Base-by-base conservation (phyloP, 2,888 invertebrate species). In the Nemurella pictetii region DNA sequence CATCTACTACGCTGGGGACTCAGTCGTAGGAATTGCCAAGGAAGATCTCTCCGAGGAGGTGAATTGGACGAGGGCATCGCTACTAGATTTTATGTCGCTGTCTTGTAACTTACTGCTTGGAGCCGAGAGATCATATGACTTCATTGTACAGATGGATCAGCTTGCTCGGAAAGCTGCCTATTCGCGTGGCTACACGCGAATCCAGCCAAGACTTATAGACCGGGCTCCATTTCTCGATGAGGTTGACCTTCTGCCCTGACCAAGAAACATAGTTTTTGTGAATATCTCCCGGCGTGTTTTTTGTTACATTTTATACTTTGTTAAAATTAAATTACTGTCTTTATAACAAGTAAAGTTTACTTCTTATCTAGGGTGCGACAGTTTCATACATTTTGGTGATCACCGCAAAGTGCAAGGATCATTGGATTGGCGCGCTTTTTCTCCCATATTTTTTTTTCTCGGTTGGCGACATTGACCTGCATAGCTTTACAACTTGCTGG, bases 1-100 rank as follows among this genome's bases (percentile, higher is more conserved):
- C 0, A 78, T 78, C 29, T 78, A 30, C 30, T 78, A 78, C 30
- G 78, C 78, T 5, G 78, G 78, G 9, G 75, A 75, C 26, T 75
- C 75, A 5, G 75, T 74, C 7, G 74, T 75, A 25, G 75, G 26
- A 3, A 1, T 4, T 27, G 75, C 26, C 5, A 75, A 27, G 9
- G 75, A 75, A 26, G 75, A 75, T 75, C 75, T 75, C 9, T 75
- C 27, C 2, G 75, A 75, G 7, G 75, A 75, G 75, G 55, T 55
- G 12, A 55, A 20, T 12, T n/a, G n/a, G n/a, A n/a, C n/a, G n/a
- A n/a, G n/a, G n/a, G n/a, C n/a, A n/a, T n/a, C n/a, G n/a, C n/a
- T n/a, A n/a, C n/a, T n/a, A n/a, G n/a, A n/a, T n/a, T n/a, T n/a
- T n/a, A n/a, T n/a, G n/a, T n/a, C n/a, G n/a, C n/a, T n/a, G n/a